Evolutionary conservation across 2,113 vertebrate genomes (phyloP).

Genomic region (Mionectes macconnelli): DNA sequence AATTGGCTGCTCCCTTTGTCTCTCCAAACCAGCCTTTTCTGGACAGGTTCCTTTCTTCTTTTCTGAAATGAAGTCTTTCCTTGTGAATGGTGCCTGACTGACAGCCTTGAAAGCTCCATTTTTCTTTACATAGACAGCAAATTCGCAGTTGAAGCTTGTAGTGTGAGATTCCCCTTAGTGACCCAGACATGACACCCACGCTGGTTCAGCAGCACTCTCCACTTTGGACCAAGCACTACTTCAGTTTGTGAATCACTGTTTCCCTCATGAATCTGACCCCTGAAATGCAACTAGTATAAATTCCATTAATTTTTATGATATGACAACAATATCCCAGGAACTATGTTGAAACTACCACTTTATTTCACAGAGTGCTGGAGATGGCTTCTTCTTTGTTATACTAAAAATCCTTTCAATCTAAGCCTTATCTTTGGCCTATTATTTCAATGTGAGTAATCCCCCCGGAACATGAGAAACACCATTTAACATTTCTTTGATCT

Average conservation of each 20-base stretch:
- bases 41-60: background rate
- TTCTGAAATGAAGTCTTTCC: background rate
- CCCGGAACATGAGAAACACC: background rate
- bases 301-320: background rate
- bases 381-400: background rate
- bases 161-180: background rate
- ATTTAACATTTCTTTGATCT: background rate
- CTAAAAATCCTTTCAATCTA: background rate
- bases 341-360: background rate
- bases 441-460: background rate
- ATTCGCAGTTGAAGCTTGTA: background rate
- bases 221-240: background rate
- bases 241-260: background rate
- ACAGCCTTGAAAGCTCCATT: background rate
- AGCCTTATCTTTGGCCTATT: background rate
- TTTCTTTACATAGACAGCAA: background rate
- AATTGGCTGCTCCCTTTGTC: background rate
- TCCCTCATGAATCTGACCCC: background rate
- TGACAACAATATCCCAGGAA: background rate
- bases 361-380: background rate
- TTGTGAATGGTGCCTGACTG: background rate
- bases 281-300: background rate
- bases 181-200: background rate
- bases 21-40: background rate
- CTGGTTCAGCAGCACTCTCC: background rate